Evolutionary conservation across 2,113 vertebrate species (phyloP).

Genomic region (Caracal caracal): DNA sequence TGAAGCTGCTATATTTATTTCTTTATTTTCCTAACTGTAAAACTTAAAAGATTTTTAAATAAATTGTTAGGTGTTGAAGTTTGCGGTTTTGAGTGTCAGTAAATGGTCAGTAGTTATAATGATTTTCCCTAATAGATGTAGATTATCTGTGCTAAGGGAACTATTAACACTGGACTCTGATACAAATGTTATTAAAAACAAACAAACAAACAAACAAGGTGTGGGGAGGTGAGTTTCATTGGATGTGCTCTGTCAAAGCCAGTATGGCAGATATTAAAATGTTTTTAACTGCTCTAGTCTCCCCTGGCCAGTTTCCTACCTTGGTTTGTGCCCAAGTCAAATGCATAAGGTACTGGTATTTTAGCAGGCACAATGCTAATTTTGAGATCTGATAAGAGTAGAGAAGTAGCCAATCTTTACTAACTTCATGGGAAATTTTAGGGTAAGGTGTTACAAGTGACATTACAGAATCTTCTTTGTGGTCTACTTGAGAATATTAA

Average conservation of each 20-base stretch:
- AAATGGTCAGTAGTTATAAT: not conserved
- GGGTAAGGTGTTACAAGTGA: not conserved
- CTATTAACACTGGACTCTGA: not conserved
- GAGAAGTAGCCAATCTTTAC: not conserved
- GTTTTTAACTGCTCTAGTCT: not conserved
- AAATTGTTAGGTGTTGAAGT: not conserved
- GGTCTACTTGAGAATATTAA: not conserved
- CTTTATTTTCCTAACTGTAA: constrained; percentile 9
- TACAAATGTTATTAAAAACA: not conserved
- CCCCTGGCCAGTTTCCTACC: too few relatives aligned
- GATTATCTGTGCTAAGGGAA: not conserved
- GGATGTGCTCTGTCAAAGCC: not conserved
- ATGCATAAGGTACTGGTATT: not conserved
- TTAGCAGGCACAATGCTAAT: not conserved
- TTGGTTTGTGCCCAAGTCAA: not conserved
- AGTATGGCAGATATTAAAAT: not conserved
- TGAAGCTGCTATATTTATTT: not conserved
- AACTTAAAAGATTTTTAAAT: constrained; percentile 28
- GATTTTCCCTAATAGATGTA: constrained; percentile 18
- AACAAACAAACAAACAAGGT: not conserved
- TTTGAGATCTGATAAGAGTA: not conserved
- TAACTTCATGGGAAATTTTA: not conserved
- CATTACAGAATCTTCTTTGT: not conserved
- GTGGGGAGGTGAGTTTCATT: not conserved
- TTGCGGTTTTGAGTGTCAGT: not conserved